Percentiles rank a stretch among this genome's conserved stretches.
These are phyloP conservation scores for Bostrychus sinensis DNA, from an alignment of 2,113 vertebrate genomes.

Conservation along the genomic window DNA sequence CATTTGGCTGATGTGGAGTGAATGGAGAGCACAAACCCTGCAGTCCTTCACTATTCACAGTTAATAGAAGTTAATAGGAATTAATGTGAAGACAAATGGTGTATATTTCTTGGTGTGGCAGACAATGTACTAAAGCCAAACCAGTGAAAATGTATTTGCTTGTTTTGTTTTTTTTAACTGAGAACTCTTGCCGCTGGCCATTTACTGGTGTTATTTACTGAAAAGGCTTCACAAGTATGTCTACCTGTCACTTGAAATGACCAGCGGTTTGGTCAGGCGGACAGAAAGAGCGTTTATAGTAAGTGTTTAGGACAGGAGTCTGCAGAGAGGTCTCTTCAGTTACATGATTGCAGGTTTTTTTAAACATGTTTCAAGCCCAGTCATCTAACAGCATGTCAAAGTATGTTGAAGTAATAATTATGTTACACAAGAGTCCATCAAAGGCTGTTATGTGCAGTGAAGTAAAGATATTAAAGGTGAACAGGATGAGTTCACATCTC, in stretches of 20 bases:
- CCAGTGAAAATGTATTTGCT: constrained; percentile 31
- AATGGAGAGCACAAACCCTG: constrained; percentile 22
- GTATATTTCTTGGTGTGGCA: constrained; percentile 39
- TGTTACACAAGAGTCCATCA: constrained; percentile 1
- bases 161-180: constrained; percentile 25
- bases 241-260: constrained; percentile 24
- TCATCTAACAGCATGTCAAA: background rate
- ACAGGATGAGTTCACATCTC: constrained; percentile 15
- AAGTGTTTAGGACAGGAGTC: background rate
- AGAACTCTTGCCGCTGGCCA: constrained; percentile 14
- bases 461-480: constrained; percentile 34
- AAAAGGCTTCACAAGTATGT: constrained; percentile 14
- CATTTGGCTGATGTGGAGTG: constrained; percentile 25
- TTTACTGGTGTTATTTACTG: constrained; percentile 48
- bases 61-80: constrained; percentile 54
- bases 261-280: constrained; percentile 19
- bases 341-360: background rate
- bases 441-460: constrained; percentile 24
- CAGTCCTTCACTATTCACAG: constrained; percentile 44
- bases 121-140: constrained; percentile 23
- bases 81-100: constrained; percentile 57
- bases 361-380: constrained; percentile 3
- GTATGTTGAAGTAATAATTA: constrained; percentile 8
- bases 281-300: background rate
- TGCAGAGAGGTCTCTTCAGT: constrained; percentile 7